Percentiles rank a stretch among this genome's conserved stretches.
Conservation (phyloP, 2,113 vertebrate species). For the Toxotes chatareus region DNA sequence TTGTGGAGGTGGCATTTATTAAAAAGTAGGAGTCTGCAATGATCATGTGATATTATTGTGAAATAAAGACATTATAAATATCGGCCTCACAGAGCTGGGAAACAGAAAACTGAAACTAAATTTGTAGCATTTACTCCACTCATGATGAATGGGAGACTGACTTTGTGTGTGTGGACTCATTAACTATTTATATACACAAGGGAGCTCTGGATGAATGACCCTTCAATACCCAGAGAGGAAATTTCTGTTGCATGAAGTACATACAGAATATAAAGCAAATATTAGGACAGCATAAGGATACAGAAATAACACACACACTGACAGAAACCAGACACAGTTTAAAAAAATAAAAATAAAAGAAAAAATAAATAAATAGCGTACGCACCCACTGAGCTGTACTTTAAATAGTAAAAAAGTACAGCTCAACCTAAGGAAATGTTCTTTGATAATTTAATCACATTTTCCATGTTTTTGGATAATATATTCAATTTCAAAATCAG, state of each 20-base stretch:
- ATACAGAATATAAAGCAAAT: slow-evolving; percentile 61
- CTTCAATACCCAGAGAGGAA: slow-evolving; percentile 39
- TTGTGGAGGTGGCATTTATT: not conserved
- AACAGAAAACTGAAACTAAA: slow-evolving; percentile 7
- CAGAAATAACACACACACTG: slow-evolving; percentile 45
- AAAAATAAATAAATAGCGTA: not conserved
- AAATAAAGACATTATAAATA: slow-evolving; percentile 3
- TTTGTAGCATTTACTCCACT: slow-evolving; percentile 33
- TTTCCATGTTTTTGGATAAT: not conserved
- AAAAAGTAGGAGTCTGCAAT: not conserved
- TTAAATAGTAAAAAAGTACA: not conserved
- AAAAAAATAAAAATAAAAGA: not conserved
- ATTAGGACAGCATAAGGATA: slow-evolving; percentile 52
- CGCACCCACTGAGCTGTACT: not conserved
- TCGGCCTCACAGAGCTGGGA: slow-evolving; percentile 17
- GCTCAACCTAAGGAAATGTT: not conserved
- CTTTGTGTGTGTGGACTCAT: slow-evolving; percentile 42
- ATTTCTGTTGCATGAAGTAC: slow-evolving; percentile 49
- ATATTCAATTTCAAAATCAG: not conserved
- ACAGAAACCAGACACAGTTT: slow-evolving; percentile 47
- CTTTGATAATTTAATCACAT: not conserved
- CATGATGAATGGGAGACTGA: slow-evolving; percentile 60
- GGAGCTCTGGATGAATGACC: slow-evolving; percentile 63
- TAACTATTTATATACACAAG: slow-evolving; percentile 62
- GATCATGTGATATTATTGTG: not conserved